phyloP scores from a whole-genome alignment of 2,888 invertebrate species.

The Philhelius pedissequus region DNA sequence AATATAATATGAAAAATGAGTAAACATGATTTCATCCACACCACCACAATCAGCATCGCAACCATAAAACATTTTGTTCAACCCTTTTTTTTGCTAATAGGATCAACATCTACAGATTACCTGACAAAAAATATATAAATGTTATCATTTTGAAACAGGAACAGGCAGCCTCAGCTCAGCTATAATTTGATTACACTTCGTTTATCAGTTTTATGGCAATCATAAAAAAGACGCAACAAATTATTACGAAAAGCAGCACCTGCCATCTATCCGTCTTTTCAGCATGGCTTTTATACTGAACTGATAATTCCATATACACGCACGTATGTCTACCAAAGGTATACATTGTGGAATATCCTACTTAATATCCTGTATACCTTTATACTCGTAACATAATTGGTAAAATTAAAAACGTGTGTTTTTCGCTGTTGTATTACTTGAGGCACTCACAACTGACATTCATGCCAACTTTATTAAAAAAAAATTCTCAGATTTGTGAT shows the following conservation, averaged over 20 bases:
- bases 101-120: not conserved
- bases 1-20: not conserved
- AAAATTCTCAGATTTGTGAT: not conserved
- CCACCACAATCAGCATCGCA: not conserved
- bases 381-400: constrained; percentile 3
- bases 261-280: not conserved
- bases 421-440: not conserved
- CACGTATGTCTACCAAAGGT: not conserved
- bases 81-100: constrained; percentile 1
- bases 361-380: not conserved
- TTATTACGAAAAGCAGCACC: constrained; percentile 20
- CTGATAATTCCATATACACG: not conserved
- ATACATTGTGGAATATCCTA: not conserved
- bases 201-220: constrained; percentile 61
- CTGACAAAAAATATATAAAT: not conserved
- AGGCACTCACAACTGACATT: not conserved
- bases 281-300: not conserved
- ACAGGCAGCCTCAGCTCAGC: constrained; percentile 21
- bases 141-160: not conserved
- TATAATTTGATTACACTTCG: constrained; percentile 59
- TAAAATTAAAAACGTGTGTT: constrained; percentile 1
- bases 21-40: not conserved
- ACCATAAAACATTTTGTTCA: not conserved
- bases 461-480: not conserved
- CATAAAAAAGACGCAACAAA: constrained; percentile 53